These are phyloP conservation scores for Drosophila eohydei DNA, from an alignment of 2,888 invertebrate genomes.

Conservation along the genomic window DNA sequence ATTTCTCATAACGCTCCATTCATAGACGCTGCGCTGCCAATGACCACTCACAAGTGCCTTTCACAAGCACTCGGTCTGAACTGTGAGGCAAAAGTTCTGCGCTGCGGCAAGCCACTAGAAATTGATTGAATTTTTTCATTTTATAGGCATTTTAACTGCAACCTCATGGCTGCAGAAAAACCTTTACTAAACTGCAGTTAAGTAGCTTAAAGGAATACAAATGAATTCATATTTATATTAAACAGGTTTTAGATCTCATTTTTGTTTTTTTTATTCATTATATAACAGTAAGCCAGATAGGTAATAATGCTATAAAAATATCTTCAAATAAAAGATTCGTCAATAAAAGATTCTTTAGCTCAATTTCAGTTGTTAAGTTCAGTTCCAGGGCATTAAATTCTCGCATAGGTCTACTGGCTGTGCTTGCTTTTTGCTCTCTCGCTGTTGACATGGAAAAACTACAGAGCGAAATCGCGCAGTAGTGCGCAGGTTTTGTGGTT, in stretches of 20 bases:
- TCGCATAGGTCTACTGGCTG: neutral
- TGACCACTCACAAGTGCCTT: conserved; percentile 55
- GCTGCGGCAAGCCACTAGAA: conserved; percentile 5
- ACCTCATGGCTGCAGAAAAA: too few species aligned
- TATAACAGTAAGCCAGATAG: too few species aligned
- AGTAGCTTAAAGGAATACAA: neutral
- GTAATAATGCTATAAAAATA: too few species aligned
- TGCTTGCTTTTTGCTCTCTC: conserved; percentile 17
- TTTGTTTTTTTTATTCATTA: too few species aligned
- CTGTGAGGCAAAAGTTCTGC: conserved; percentile 14
- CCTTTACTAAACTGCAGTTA: neutral
- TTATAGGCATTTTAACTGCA: too few species aligned
- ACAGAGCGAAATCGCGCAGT: conserved; percentile 15
- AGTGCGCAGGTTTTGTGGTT: conserved; percentile 65
- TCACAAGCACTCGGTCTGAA: conserved; percentile 29
- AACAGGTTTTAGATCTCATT: too few species aligned
- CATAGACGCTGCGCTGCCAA: conserved; percentile 43
- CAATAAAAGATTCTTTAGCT: too few species aligned
- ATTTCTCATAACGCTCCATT: conserved; percentile 63
- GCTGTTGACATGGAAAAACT: conserved; percentile 41
- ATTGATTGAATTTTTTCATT: conserved; percentile 2
- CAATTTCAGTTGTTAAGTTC: too few species aligned
- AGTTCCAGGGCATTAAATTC: conserved; percentile 10
- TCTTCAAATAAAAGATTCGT: too few species aligned
- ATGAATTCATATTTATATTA: too few species aligned